These are phyloP conservation scores for Acrossocheilus fasciatus DNA, from an alignment of 2,797 vertebrate genomes.

Conservation along the genomic window DNA sequence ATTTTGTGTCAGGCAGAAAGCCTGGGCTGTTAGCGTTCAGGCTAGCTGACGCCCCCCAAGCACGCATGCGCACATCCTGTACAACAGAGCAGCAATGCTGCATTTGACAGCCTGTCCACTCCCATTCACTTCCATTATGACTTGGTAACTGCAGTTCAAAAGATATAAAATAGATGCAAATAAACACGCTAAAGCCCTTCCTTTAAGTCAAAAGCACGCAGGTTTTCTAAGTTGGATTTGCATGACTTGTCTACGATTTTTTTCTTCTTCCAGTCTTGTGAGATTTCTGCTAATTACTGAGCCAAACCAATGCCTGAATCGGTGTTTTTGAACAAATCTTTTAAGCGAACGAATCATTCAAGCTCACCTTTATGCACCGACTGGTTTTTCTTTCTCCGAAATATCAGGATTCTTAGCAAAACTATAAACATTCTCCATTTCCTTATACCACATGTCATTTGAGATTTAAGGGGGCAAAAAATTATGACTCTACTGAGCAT, in stretches of 20 bases:
- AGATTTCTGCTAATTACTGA: not conserved
- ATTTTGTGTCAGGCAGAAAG: not conserved
- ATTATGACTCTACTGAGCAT: not conserved
- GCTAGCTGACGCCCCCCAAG: conserved; percentile 43
- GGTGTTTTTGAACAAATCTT: not conserved
- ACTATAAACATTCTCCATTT: not conserved
- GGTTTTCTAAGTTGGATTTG: not conserved
- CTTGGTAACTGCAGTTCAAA: not conserved
- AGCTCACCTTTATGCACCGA: too few relatives aligned
- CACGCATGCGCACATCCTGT: conserved; percentile 58
- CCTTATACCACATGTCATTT: not conserved
- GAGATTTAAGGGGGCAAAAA: not conserved
- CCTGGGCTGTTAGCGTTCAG: conserved; percentile 19
- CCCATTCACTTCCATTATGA: not conserved
- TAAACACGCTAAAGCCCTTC: not conserved
- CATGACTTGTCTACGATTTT: not conserved
- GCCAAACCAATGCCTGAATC: not conserved
- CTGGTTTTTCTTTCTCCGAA: not conserved
- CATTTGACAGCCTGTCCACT: conserved; percentile 23
- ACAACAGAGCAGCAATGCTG: conserved; percentile 46
- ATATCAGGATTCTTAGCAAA: not conserved
- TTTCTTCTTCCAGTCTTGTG: not conserved
- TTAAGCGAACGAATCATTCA: not conserved
- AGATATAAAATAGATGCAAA: not conserved
- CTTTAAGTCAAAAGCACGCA: not conserved